A percentile compares a stretch with the other conserved stretches of the same genome.
These are phyloP conservation scores for Helicoverpa assulta DNA, from an alignment of 2,888 invertebrate species.

Conservation along the genomic window DNA sequence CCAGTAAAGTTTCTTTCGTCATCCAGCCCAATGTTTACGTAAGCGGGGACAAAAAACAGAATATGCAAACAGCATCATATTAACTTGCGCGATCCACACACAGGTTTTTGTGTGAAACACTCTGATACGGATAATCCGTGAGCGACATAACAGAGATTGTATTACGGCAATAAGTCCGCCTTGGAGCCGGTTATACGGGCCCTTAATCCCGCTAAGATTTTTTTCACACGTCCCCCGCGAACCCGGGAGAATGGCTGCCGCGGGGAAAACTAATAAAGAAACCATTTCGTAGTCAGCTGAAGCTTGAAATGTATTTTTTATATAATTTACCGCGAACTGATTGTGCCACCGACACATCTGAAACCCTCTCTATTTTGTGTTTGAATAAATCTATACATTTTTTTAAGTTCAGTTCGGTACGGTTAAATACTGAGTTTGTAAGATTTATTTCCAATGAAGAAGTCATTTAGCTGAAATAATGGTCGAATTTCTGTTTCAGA, in stretches of 20 bases:
- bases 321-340: slow-evolving; percentile 90
- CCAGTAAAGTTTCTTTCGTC: slow-evolving; percentile 8
- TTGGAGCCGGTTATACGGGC: slow-evolving; percentile 84
- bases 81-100: slow-evolving; percentile 52
- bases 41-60: slow-evolving; percentile 32
- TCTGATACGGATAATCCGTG: slow-evolving; percentile 84
- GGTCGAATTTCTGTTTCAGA: no score
- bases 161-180: slow-evolving; percentile 87
- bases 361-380: slow-evolving; percentile 65
- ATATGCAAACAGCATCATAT: slow-evolving; percentile 55
- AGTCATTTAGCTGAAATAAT: neutral
- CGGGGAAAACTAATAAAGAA: slow-evolving; percentile 90
- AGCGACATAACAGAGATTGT: slow-evolving; percentile 88
- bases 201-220: slow-evolving; percentile 84
- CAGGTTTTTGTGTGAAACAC: slow-evolving; percentile 74
- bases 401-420: neutral
- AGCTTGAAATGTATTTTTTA: slow-evolving; percentile 91
- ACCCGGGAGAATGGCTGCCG: slow-evolving; percentile 71
- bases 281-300: slow-evolving; percentile 89
- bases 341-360: slow-evolving; percentile 79
- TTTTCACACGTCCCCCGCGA: slow-evolving; percentile 88
- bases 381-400: slow-evolving; percentile 9
- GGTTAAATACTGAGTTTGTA: neutral
- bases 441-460: neutral
- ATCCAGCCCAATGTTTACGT: slow-evolving; percentile 14